A percentile compares a stretch with the other conserved stretches of the same genome.
phyloP scores from a whole-genome alignment of 2,113 vertebrate species.

The human (Homo sapiens) region GRCh38 chr2:65955001-65955500 shows the following conservation, averaged over 20 bases:
- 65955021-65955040: background rate
- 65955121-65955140: background rate
- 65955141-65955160: background rate
- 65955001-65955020: background rate
- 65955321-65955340: background rate
- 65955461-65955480: background rate
- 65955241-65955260: background rate
- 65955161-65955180: background rate
- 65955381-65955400: background rate
- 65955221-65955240: background rate
- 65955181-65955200: background rate
- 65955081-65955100: background rate
- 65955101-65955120: background rate
- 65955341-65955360: background rate
- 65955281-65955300: constrained; percentile 10
- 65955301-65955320: background rate
- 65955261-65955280: background rate
- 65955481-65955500: background rate
- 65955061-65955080: background rate
- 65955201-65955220: background rate
- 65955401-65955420: background rate
- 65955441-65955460: background rate
- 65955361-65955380: background rate
- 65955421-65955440: background rate
- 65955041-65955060: background rate